Base-by-base conservation (phyloP, 2,888 invertebrate species). In the Hipparchia semele region DNA sequence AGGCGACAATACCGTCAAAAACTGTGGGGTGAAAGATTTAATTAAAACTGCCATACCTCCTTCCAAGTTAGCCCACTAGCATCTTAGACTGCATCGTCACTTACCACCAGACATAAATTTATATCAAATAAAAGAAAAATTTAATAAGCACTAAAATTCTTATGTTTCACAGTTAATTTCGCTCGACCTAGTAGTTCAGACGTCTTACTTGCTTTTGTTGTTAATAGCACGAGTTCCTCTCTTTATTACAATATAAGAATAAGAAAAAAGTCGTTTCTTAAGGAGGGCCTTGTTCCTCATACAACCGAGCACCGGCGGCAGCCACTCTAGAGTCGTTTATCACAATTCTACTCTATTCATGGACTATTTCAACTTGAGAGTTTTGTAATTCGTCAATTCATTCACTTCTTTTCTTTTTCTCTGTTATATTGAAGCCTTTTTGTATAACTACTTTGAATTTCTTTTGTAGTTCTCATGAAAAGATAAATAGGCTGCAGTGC, bases 311-410 rank as follows among this genome's bases (percentile, higher is more conserved):
- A 60, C 33, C 23, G 70, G 67, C 64, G 58, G 62, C 54, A 59
- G 62, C 64, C 70, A 65, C 69, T 68, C 58, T 53, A 54, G 65
- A 60, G 65, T 71, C 74, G 67, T 75, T 75, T 75, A 75, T 75
- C 68, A 75, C 73, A 71, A 69, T 73, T 73, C 75, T 73, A 68
- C 71, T 75, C 73, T 58, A 58, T 65, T 65, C 65, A 62, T 64
- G 10, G 68, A 65, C 73, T 73, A 71, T 71, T 73, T 66, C 61
- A 71, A 72, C 60, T 74, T 68, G 58, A 70, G 67, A 61, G 69
- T 61, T 71, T 68, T 68, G 71, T 71, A 68, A 75, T 70, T 73
- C 70, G 56, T 75, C 73, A 75, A 75, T 72, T 72, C 64, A 46
- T 71, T 68, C 58, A n/a, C 56, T 60, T 66, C 71, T 71, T 65